Conservation (phyloP, 2,113 vertebrate genomes). For the Butastur rufipennis region DNA sequence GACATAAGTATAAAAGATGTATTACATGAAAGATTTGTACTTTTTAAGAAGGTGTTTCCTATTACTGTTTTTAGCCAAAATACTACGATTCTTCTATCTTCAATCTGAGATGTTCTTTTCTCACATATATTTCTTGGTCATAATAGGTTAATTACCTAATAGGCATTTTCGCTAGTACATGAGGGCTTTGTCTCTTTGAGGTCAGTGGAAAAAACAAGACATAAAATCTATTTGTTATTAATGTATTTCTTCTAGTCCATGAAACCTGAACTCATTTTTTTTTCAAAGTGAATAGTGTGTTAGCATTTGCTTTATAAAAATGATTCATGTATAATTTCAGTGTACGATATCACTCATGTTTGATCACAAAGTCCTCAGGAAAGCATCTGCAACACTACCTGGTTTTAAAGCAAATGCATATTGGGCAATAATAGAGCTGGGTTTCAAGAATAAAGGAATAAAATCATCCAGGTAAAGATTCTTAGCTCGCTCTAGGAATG, state of each 20-base stretch:
- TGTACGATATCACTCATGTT: not conserved
- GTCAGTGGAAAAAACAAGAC: not conserved
- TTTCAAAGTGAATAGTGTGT: not conserved
- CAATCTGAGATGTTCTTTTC: not conserved
- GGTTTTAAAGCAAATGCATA: not conserved
- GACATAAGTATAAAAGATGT: not conserved
- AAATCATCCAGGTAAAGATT: not conserved
- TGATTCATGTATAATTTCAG: not conserved
- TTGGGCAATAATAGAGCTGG: not conserved
- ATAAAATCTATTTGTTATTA: slow-evolving; percentile 15
- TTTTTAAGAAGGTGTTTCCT: not conserved
- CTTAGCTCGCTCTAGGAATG: not conserved
- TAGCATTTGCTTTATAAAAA: not conserved
- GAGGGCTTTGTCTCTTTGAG: not conserved
- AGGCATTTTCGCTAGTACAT: not conserved
- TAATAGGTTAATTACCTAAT: not conserved
- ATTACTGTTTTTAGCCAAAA: not conserved
- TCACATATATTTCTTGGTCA: not conserved
- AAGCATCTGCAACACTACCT: not conserved
- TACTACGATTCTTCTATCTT: not conserved
- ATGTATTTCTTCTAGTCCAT: not conserved
- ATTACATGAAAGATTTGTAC: not conserved
- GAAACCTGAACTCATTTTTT: not conserved
- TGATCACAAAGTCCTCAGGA: not conserved
- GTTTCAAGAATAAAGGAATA: not conserved